Evolutionary conservation across 2,888 invertebrate genomes (phyloP).

Genomic region (Ennomos fuscantarius): DNA sequence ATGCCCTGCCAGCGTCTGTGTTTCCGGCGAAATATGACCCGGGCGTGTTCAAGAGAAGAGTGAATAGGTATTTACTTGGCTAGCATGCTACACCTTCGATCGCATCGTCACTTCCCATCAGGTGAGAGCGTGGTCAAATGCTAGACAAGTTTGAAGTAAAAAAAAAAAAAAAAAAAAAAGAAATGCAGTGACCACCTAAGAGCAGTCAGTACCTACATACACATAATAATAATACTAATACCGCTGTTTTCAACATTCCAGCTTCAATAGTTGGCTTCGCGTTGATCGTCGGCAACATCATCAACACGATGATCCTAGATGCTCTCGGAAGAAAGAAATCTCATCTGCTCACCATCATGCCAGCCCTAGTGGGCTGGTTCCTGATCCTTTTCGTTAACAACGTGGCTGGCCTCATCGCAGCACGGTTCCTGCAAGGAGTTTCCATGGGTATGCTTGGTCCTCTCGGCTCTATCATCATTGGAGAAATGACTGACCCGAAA

Average conservation of each 20-base stretch:
- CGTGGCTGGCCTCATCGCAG: slow-evolving; percentile 73
- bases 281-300: slow-evolving; percentile 84
- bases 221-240: not conserved
- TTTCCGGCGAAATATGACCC: too few relatives aligned
- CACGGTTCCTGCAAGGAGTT: slow-evolving; percentile 82
- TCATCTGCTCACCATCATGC: slow-evolving; percentile 81
- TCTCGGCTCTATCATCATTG: slow-evolving; percentile 83
- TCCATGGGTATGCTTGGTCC: slow-evolving; percentile 85
- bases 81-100: too few relatives aligned
- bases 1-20: too few relatives aligned
- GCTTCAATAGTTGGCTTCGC: slow-evolving; percentile 87
- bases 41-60: too few relatives aligned
- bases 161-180: too few relatives aligned
- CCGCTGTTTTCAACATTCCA: slow-evolving; percentile 56
- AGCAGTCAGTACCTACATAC: not conserved
- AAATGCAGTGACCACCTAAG: slow-evolving; percentile 16
- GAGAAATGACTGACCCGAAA: slow-evolving; percentile 85
- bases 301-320: slow-evolving; percentile 84
- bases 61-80: too few relatives aligned
- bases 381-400: slow-evolving; percentile 77
- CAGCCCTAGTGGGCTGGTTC: slow-evolving; percentile 85
- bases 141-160: too few relatives aligned
- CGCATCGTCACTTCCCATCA: too few relatives aligned
- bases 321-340: slow-evolving; percentile 83
- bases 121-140: too few relatives aligned